A percentile compares a stretch with the other conserved stretches of the same genome.
Conservation (phyloP, 2,797 vertebrate species). For the Pterois miles region DNA sequence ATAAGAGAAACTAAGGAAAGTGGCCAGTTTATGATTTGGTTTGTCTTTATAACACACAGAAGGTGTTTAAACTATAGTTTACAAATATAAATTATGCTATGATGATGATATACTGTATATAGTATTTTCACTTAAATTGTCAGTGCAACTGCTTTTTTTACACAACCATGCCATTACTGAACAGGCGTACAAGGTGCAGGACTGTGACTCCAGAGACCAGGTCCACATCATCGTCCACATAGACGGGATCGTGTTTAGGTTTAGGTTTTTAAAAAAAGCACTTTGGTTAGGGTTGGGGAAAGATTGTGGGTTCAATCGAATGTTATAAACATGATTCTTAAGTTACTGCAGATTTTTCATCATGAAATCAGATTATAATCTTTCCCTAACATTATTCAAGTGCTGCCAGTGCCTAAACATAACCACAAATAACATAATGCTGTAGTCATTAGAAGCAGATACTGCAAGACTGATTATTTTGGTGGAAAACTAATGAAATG, state of each 20-base stretch:
- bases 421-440: background rate
- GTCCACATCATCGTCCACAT: background rate
- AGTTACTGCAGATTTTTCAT: background rate
- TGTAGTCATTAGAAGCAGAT: background rate
- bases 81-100: background rate
- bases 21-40: background rate
- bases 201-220: background rate
- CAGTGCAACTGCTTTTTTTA: background rate
- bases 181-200: background rate
- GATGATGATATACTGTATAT: background rate
- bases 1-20: conserved; percentile 40
- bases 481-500: no score
- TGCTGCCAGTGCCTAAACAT: background rate
- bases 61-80: background rate
- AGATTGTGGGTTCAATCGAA: background rate
- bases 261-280: background rate
- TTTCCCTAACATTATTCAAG: background rate
- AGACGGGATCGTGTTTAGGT: background rate
- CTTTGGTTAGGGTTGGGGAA: background rate
- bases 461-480: no score
- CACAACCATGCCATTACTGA: background rate
- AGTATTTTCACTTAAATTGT: background rate
- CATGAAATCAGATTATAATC: background rate
- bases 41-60: background rate
- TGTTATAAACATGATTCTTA: background rate